Base-by-base conservation (phyloP, 2,797 vertebrate species). In the Sebastes minor region DNA sequence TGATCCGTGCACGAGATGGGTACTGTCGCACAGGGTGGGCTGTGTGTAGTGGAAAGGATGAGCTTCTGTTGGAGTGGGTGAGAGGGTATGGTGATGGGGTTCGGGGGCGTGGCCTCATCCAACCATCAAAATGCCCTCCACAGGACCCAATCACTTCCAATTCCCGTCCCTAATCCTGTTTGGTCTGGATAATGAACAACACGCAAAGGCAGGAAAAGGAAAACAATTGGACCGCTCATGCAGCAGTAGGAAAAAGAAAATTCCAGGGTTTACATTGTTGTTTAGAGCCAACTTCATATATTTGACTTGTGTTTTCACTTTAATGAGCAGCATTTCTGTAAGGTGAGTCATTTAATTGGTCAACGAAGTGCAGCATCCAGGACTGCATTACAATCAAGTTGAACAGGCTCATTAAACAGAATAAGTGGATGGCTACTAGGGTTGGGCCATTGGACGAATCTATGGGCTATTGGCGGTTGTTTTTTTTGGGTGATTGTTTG, bases 101-200 rank as follows among this genome's bases (percentile, higher is more conserved):
- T 60, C 32, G 28, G 20, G 38, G 70, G 63, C 6, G 35, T 22
- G 76, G 78, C 42, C 57, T 84, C 75, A 83, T 72, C 74, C 83
- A 81, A 82, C 78, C 84, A 90, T 87, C 80, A 82, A 88, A 78
- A 80, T n/a, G 14, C 57, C n/a, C 73, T 87, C 57, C 32, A 53
- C 76, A 63, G 71, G 53, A 82, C 22, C 35, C 20, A 61, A 59
- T 65, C 38, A 23, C 56, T 64, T 77, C 74, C 80, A 81, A 49
- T 70, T 83, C 71, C 64, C 33, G 49, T 79, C 61, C 42, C 32
- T 87, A 84, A 90, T 82, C 67, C 80, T 49, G 80, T 90, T 84
- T 80, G 69, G 83, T 81, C 6, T 7, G 71, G 56, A 81, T 57
- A 89, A 87, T 86, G 71, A 92, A 82, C 69, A 81, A 78, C 75